Evolutionary conservation across 2,888 invertebrate genomes (phyloP), one percentile per base, ranked within the genome.

Genomic region (Tetrapedia diversipes): DNA sequence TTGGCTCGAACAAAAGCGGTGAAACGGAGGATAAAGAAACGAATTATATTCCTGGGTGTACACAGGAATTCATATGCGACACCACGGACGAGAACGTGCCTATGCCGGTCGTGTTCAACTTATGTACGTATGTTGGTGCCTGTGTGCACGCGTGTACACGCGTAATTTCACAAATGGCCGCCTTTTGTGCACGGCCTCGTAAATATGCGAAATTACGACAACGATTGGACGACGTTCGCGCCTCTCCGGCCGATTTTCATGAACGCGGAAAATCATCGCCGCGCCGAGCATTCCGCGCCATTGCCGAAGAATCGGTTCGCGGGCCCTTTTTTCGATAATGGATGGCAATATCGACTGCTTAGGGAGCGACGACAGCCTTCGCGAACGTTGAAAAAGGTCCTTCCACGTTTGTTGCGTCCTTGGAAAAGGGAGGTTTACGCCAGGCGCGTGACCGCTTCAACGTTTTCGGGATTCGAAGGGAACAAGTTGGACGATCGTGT

Each of bases 151-250:
- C 49, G 24, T 66, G 47, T n/a, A 61, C n/a, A n/a, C 60, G 79
- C 71, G 76, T 85, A 81, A 85, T 84, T 85, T 85, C 75, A 65
- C 85, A 81, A 83, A 84, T 85, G 77, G 74, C 45, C 51, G 49
- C 71, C 78, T 77, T 84, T 80, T 82, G 78, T 76, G 59, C 72
- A 60, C 61, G 56, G 27, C 43, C 45, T 72, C 67, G 80, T 75
- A 80, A 82, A 85, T 85, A 77, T 77, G 77, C 73, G 76, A 75
- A 83, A 81, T 85, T 82, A 79, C 72, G 68, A 11, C 51, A 64
- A 67, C 77, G 80, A 82, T 82, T 73, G 84, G 63, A 59, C 63
- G 49, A 39, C 43, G 54, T 78, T 80, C 71, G 59, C 47, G 47
- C 43, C 68, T 47, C 66, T 79, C 49, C 56, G 49, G 41, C 63